phyloP scores from a whole-genome alignment of 2,797 vertebrate genomes.

The Salarias fasciatus region DNA sequence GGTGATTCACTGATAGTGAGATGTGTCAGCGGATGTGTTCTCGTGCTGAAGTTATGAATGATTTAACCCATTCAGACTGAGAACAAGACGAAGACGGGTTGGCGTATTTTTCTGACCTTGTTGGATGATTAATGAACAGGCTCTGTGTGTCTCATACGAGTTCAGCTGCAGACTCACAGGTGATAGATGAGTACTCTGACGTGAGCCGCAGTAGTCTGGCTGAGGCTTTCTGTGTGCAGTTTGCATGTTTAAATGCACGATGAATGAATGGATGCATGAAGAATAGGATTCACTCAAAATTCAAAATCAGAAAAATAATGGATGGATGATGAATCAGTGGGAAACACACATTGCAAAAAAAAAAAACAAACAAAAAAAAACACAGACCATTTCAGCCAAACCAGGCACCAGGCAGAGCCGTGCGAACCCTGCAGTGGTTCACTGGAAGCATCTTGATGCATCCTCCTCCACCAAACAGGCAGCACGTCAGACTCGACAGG shows the following conservation, averaged over 20 bases:
- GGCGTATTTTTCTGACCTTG: conserved; percentile 35
- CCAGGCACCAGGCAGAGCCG: conserved; percentile 1
- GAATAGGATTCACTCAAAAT: too few relatives aligned
- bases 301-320: too few relatives aligned
- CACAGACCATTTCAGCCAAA: conserved; percentile 9
- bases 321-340: background rate
- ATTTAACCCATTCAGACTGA: conserved; percentile 38
- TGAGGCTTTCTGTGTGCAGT: too few relatives aligned
- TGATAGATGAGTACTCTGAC: conserved; percentile 18
- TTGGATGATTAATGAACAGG: conserved; percentile 47
- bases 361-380: background rate
- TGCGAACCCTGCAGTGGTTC: conserved; percentile 8
- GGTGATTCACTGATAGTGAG: conserved; percentile 47
- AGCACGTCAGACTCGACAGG: conserved; percentile 27
- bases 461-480: conserved; percentile 41
- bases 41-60: conserved; percentile 26
- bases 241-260: too few relatives aligned
- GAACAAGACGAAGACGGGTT: conserved; percentile 33
- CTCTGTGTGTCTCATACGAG: conserved; percentile 22
- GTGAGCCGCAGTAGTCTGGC: too few relatives aligned
- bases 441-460: conserved; percentile 23
- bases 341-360: conserved; percentile 1
- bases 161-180: conserved; percentile 32
- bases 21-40: conserved; percentile 37
- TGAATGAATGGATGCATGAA: too few relatives aligned